Percentiles rank a stretch among this genome's conserved stretches.
Conservation (phyloP, 1,140 invertebrate genomes). For the Pogonomyrmex barbatus region DNA sequence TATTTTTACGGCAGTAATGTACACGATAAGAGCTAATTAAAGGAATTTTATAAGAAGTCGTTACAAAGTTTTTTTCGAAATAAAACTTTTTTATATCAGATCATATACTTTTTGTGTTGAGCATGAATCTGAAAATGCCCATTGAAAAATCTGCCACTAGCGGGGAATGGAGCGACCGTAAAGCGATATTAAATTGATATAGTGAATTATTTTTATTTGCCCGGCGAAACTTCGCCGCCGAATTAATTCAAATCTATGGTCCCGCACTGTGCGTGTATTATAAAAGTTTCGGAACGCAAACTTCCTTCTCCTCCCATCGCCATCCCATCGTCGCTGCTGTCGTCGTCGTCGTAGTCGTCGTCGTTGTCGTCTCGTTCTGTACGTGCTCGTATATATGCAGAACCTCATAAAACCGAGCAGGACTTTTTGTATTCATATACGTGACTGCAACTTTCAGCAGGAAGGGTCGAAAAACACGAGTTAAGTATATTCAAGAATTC, state of each 20-base stretch:
- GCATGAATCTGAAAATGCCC: neutral
- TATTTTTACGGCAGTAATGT: neutral
- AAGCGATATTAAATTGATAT: slow-evolving; percentile 79
- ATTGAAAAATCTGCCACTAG: slow-evolving; percentile 2
- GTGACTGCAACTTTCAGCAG: slow-evolving; percentile 70
- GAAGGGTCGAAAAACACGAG: slow-evolving; percentile 47
- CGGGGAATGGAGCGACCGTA: slow-evolving; percentile 33
- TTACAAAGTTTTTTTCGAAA: neutral
- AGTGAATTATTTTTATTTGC: slow-evolving; percentile 79
- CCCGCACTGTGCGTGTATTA: slow-evolving; percentile 67
- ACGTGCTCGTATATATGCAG: slow-evolving; percentile 41
- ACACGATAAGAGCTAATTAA: neutral
- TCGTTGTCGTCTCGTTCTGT: slow-evolving; percentile 25
- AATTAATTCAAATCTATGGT: slow-evolving; percentile 80
- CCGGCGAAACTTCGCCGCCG: slow-evolving; percentile 75
- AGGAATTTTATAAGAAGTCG: neutral
- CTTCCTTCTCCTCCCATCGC: slow-evolving; percentile 39
- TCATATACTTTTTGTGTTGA: neutral
- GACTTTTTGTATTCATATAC: slow-evolving; percentile 70
- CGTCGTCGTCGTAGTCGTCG: neutral
- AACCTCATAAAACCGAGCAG: slow-evolving; percentile 61
- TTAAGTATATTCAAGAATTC: slow-evolving; percentile 74
- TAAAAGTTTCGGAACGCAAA: slow-evolving; percentile 68
- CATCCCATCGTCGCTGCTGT: slow-evolving; percentile 1
- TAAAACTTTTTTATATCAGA: neutral